Conservation (phyloP, 2,797 vertebrate species). For the Chrysocyon brachyurus region DNA sequence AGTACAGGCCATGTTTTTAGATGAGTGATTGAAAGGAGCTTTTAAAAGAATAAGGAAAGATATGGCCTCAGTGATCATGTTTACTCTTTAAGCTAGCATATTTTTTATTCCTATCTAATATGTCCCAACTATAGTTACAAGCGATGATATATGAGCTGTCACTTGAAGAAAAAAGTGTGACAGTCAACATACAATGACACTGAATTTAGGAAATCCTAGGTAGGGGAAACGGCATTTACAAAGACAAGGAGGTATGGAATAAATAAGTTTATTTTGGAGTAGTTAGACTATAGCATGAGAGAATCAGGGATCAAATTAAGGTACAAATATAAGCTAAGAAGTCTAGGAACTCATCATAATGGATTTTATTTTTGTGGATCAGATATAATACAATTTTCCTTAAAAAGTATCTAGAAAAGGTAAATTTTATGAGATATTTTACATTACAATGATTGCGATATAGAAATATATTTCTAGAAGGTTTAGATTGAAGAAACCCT, state of each 20-base stretch:
- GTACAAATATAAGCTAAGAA: background rate
- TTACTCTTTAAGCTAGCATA: background rate
- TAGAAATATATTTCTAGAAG: background rate
- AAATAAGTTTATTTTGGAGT: background rate
- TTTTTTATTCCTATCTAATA: background rate
- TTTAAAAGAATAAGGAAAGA: background rate
- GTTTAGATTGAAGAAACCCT: background rate
- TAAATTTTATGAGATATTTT: background rate
- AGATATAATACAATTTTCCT: background rate
- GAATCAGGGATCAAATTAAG: background rate
- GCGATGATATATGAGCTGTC: background rate
- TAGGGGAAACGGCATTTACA: background rate
- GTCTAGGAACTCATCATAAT: background rate
- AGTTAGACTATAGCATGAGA: background rate
- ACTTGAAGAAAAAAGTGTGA: background rate
- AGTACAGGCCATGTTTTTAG: background rate
- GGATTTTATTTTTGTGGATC: background rate
- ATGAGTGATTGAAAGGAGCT: background rate
- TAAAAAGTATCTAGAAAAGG: background rate
- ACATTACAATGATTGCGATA: background rate
- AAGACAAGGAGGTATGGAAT: background rate
- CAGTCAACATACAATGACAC: background rate
- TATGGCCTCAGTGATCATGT: background rate
- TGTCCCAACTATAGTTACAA: background rate
- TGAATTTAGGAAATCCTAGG: background rate